Evolutionary conservation across 1,140 invertebrate species (phyloP).

Genomic region (Drosophila biarmipes): DNA sequence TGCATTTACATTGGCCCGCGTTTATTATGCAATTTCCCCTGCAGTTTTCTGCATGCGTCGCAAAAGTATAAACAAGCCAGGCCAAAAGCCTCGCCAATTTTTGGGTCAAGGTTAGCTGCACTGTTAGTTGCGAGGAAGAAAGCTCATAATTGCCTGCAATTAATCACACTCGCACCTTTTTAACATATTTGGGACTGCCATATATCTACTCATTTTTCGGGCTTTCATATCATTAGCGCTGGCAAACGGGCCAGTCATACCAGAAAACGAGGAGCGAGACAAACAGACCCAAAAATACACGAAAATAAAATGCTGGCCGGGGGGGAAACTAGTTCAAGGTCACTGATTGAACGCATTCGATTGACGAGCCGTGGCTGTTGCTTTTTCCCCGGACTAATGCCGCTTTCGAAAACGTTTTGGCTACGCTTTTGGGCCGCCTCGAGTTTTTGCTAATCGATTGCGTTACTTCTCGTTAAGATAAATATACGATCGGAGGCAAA

Average conservation of each 20-base stretch:
- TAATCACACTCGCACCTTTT: slow-evolving; percentile 58
- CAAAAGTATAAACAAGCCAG: slow-evolving; percentile 6
- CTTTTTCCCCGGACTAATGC: slow-evolving; percentile 10
- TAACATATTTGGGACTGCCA: slow-evolving; percentile 44
- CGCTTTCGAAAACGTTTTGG: slow-evolving; percentile 47
- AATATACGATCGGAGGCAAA: slow-evolving; percentile 55
- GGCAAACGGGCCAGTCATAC: slow-evolving; percentile 29
- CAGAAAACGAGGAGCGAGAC: slow-evolving; percentile 49
- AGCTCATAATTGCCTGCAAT: slow-evolving; percentile 62
- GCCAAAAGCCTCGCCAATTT: slow-evolving; percentile 4
- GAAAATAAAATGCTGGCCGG: slow-evolving; percentile 23
- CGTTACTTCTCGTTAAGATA: slow-evolving; percentile 56
- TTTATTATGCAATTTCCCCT: slow-evolving; percentile 62
- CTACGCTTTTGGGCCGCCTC: slow-evolving; percentile 23
- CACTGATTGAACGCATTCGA: slow-evolving; percentile 68
- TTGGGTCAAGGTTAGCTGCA: slow-evolving; percentile 79
- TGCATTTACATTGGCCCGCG: slow-evolving; percentile 45
- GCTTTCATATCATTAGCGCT: slow-evolving; percentile 53
- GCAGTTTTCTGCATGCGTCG: slow-evolving; percentile 33
- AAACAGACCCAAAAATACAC: slow-evolving; percentile 39
- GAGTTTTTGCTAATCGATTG: slow-evolving; percentile 68
- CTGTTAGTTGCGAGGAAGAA: slow-evolving; percentile 49
- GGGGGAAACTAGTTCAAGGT: slow-evolving; percentile 79
- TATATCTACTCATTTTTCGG: slow-evolving; percentile 8
- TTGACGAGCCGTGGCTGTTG: slow-evolving; percentile 16